phyloP scores from a whole-genome alignment of 64 coral and sea anemone species.

The Montipora sp. region DNA sequence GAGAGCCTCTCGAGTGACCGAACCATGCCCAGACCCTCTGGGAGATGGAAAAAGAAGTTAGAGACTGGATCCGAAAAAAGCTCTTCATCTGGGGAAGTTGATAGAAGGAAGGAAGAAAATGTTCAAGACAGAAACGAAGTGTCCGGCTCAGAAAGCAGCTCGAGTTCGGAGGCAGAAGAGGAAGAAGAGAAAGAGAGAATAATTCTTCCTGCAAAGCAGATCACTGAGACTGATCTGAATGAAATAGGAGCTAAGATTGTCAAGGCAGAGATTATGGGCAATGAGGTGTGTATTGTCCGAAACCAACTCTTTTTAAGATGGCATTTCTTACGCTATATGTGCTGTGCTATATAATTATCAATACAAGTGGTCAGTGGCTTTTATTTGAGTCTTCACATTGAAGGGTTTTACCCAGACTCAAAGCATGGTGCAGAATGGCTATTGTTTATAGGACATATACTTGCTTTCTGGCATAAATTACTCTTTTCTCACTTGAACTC shows the following conservation, averaged over 20 bases:
- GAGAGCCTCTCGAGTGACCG: background rate
- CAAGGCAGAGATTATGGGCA: slow-evolving; percentile 65
- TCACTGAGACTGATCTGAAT: slow-evolving; percentile 69
- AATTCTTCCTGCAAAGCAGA: slow-evolving; percentile 53
- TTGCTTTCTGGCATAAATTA: no score
- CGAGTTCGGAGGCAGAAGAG: slow-evolving; percentile 23
- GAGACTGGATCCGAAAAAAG: slow-evolving; percentile 24
- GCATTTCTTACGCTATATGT: no score
- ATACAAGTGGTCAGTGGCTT: no score
- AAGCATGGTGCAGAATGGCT: no score
- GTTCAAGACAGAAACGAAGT: background rate
- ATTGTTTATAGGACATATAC: no score
- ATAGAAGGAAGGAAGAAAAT: background rate
- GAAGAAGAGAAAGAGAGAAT: slow-evolving; percentile 12
- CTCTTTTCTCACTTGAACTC: no score
- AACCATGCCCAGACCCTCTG: slow-evolving; percentile 37
- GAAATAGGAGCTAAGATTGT: slow-evolving; percentile 69
- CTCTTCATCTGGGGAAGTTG: background rate
- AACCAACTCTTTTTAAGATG: background rate
- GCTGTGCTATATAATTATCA: no score
- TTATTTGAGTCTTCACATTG: no score
- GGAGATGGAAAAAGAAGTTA: slow-evolving; percentile 80
- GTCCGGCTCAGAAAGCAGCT: slow-evolving; percentile 2
- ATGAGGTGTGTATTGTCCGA: slow-evolving; percentile 38
- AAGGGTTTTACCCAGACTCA: no score